Conservation (phyloP, 2,113 vertebrate species). For the Prochilodus magdalenae region DNA sequence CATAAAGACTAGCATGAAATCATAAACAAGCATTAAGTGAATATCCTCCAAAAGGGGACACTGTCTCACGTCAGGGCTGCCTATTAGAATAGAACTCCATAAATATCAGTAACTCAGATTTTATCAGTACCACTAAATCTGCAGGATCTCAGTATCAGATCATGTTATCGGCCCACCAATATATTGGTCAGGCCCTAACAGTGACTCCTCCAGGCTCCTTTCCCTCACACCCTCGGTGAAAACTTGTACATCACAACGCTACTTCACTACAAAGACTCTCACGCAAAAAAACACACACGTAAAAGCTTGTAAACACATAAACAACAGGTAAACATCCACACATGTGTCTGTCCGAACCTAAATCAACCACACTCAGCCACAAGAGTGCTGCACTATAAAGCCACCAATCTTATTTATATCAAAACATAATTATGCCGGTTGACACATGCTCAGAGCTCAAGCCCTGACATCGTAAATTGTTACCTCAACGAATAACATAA, state of each 20-base stretch:
- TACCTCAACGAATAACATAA: constrained; percentile 84
- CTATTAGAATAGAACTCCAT: too few relatives aligned
- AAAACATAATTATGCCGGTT: constrained; percentile 92
- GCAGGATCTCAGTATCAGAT: too few relatives aligned
- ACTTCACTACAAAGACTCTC: constrained; percentile 81
- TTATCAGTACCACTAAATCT: too few relatives aligned
- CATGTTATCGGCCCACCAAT: too few relatives aligned
- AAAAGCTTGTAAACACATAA: constrained; percentile 67
- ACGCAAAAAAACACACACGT: constrained; percentile 73
- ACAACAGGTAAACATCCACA: constrained; percentile 42
- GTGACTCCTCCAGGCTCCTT: neutral
- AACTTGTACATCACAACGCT: constrained; percentile 49
- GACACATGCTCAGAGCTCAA: constrained; percentile 89
- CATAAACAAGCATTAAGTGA: too few relatives aligned
- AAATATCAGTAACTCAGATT: too few relatives aligned
- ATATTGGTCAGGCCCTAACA: too few relatives aligned
- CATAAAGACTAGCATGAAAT: too few relatives aligned
- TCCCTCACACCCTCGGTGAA: constrained; percentile 17
- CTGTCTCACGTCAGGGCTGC: too few relatives aligned
- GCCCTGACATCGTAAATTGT: constrained; percentile 89
- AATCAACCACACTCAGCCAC: constrained; percentile 77
- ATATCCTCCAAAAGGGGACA: too few relatives aligned
- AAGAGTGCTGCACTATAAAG: constrained; percentile 75
- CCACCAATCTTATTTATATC: constrained; percentile 95
- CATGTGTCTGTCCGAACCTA: constrained; percentile 71